A percentile compares a stretch with the other conserved stretches of the same genome.
phyloP scores from a whole-genome alignment of 2,113 vertebrate species.

The Mesitornis unicolor region DNA sequence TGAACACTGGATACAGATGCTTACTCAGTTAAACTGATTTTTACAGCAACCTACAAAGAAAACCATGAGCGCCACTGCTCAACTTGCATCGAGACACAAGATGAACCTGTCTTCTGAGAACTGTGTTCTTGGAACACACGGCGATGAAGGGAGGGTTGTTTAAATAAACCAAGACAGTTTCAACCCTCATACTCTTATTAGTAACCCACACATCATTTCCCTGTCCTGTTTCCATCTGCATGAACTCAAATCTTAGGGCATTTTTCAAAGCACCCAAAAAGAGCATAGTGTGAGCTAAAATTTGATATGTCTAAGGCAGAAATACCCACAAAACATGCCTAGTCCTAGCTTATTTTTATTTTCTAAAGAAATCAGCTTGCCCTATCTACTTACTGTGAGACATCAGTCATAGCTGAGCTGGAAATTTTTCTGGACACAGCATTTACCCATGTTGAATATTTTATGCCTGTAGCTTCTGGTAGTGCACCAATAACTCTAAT shows the following conservation, averaged over 20 bases:
- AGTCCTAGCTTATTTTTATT: background rate
- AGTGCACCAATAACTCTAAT: background rate
- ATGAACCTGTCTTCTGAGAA: background rate
- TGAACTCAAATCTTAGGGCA: background rate
- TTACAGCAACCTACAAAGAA: slow-evolving; percentile 25
- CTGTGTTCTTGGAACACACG: background rate
- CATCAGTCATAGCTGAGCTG: background rate
- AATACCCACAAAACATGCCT: background rate
- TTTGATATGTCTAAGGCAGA: background rate
- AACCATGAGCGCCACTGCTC: background rate
- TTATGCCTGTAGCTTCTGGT: background rate
- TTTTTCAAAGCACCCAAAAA: background rate
- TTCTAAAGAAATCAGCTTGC: background rate
- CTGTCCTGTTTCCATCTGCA: background rate
- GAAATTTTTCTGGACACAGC: background rate
- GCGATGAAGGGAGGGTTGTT: background rate
- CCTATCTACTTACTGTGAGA: background rate
- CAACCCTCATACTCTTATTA: background rate
- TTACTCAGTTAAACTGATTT: slow-evolving; percentile 68
- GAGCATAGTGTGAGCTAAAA: background rate
- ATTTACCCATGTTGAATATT: background rate
- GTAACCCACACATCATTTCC: background rate
- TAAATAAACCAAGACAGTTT: background rate
- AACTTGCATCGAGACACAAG: background rate
- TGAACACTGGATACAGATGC: background rate